These are phyloP conservation scores for Schizopygopsis pylzovi DNA, from an alignment of 2,797 vertebrate species.

Conservation along the genomic window DNA sequence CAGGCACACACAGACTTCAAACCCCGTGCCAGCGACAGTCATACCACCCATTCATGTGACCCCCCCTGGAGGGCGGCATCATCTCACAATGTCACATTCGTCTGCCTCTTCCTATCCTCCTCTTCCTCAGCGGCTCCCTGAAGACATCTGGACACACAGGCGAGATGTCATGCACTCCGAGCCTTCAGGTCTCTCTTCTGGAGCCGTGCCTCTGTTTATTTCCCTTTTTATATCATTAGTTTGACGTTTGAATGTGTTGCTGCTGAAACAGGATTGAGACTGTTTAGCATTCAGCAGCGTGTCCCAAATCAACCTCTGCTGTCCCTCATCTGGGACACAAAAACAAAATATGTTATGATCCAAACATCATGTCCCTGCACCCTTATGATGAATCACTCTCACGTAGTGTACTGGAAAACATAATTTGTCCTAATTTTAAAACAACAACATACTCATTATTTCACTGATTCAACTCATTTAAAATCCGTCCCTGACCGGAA, in stretches of 20 bases:
- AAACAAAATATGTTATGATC: constrained; percentile 20
- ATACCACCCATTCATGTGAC: constrained; percentile 14
- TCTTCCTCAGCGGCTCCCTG: constrained; percentile 19
- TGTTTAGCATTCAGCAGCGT: constrained; percentile 38
- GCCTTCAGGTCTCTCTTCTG: constrained; percentile 30
- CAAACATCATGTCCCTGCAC: background rate
- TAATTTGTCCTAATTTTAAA: background rate
- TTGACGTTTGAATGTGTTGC: constrained; percentile 7
- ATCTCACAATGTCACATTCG: constrained; percentile 35
- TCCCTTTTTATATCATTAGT: constrained; percentile 5
- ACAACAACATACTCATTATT: background rate
- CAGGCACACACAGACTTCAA: constrained; percentile 14
- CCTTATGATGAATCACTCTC: background rate
- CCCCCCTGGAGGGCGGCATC: constrained; percentile 30
- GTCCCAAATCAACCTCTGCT: constrained; percentile 32
- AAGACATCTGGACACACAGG: background rate
- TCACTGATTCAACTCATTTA: background rate
- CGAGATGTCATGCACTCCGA: constrained; percentile 3
- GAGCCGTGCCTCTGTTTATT: constrained; percentile 15
- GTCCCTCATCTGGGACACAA: constrained; percentile 1
- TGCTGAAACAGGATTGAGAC: constrained; percentile 6
- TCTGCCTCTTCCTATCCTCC: constrained; percentile 16
- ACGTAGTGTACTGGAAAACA: background rate
- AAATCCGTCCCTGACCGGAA: background rate
- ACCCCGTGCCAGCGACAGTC: constrained; percentile 45